Conservation (phyloP, 2,113 vertebrate genomes). For the Triplophysa tibetana region DNA sequence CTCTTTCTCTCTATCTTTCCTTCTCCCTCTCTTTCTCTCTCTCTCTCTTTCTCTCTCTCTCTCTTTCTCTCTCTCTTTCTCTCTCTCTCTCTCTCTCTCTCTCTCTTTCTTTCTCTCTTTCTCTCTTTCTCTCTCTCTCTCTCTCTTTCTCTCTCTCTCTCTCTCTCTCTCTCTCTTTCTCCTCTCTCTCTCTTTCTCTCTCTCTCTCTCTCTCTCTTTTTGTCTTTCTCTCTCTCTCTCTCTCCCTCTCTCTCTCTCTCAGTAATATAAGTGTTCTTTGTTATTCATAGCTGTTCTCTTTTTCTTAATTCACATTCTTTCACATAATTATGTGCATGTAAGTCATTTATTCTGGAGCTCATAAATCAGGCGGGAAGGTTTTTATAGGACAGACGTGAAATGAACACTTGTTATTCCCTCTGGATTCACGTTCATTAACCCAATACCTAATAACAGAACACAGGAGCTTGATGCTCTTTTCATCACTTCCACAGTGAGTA, state of each 20-base stretch:
- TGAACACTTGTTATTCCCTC: slow-evolving; percentile 54
- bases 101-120: no score
- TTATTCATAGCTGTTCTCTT: slow-evolving; percentile 37
- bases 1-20: no score
- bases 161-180: no score
- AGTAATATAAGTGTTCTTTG: not conserved
- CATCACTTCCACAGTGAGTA: not conserved
- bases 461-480: slow-evolving; percentile 13
- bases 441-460: slow-evolving; percentile 47
- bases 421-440: slow-evolving; percentile 52
- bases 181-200: no score
- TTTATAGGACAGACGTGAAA: slow-evolving; percentile 58
- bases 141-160: no score
- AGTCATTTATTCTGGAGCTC: slow-evolving; percentile 30
- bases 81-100: no score
- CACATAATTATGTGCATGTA: slow-evolving; percentile 36
- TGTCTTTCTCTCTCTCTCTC: not conserved
- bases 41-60: no score
- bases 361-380: slow-evolving; percentile 26
- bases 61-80: no score
- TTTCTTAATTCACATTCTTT: slow-evolving; percentile 27
- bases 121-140: no score
- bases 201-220: not conserved
- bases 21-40: no score
- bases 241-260: not conserved